phyloP scores from a whole-genome alignment of 1,140 invertebrate genomes.

The Brachionus paranguensis region DNA sequence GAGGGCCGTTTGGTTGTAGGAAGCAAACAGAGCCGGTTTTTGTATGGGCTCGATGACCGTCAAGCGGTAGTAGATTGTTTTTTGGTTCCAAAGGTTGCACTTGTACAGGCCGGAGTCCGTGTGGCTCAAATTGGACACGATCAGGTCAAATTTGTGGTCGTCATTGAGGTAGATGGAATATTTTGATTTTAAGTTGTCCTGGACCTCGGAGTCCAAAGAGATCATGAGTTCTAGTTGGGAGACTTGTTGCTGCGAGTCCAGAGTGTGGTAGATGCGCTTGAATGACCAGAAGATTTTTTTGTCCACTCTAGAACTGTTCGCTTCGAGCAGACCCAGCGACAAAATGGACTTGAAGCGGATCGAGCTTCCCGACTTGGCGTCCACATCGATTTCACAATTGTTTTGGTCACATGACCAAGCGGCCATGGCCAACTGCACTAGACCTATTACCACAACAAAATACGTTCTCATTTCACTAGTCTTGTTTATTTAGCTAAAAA shows the following conservation, averaged over 20 bases:
- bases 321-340: not conserved
- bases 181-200: constrained; percentile 31
- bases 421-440: not conserved
- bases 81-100: constrained; percentile 36
- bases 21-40: not conserved
- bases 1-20: not conserved
- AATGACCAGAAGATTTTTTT: constrained; percentile 40
- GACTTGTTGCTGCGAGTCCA: not conserved
- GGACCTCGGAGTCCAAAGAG: constrained; percentile 27
- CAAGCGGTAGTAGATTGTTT: constrained; percentile 25
- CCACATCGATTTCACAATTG: not conserved
- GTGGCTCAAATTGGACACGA: not conserved
- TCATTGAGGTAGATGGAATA: constrained; percentile 16
- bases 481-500: not conserved
- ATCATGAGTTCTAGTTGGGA: constrained; percentile 23
- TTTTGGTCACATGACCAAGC: not conserved
- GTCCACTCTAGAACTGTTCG: not conserved
- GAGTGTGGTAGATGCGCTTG: not conserved
- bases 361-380: not conserved
- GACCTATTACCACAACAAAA: not conserved
- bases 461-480: not conserved
- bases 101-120: constrained; percentile 11
- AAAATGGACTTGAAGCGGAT: not conserved
- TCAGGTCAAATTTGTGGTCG: not conserved
- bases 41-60: not conserved